Evolutionary conservation across 2,113 vertebrate species (phyloP).

Genomic region (Dicrurus megarhynchus): DNA sequence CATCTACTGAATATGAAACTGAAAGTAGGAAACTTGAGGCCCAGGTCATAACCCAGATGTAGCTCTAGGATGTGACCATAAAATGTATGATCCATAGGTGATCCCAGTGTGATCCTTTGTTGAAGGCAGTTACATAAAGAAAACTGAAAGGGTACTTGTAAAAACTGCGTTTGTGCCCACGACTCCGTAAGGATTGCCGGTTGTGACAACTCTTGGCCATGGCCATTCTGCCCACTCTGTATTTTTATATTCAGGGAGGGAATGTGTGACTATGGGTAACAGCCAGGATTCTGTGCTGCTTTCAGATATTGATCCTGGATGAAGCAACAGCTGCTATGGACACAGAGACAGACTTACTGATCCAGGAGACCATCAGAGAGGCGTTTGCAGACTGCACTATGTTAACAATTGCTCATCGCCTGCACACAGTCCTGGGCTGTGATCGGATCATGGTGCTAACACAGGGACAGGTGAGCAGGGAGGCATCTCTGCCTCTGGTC

Average conservation of each 20-base stretch:
- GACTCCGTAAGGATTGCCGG: background rate
- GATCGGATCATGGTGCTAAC: conserved; percentile 94
- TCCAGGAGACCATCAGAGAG: conserved; percentile 91
- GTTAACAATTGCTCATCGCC: conserved; percentile 93
- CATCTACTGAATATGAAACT: background rate
- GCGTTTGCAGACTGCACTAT: conserved; percentile 91
- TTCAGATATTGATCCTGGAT: conserved; percentile 90
- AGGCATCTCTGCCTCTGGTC: background rate
- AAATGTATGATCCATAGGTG: background rate
- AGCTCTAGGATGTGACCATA: background rate
- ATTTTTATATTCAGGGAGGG: background rate
- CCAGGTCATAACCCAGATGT: background rate
- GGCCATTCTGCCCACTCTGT: background rate
- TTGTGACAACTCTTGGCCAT: background rate
- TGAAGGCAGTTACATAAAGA: background rate
- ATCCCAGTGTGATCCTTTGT: background rate
- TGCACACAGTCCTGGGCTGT: conserved; percentile 93
- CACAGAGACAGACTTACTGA: conserved; percentile 88
- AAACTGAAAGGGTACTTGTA: background rate
- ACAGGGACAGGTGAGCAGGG: conserved; percentile 87
- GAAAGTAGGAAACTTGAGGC: background rate
- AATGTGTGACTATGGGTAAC: background rate
- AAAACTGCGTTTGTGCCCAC: background rate
- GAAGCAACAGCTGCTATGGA: conserved; percentile 97
- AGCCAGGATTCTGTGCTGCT: background rate